These are phyloP conservation scores for Hydroisotoma schaefferi DNA, from an alignment of 2,888 invertebrate species.

Conservation along the genomic window DNA sequence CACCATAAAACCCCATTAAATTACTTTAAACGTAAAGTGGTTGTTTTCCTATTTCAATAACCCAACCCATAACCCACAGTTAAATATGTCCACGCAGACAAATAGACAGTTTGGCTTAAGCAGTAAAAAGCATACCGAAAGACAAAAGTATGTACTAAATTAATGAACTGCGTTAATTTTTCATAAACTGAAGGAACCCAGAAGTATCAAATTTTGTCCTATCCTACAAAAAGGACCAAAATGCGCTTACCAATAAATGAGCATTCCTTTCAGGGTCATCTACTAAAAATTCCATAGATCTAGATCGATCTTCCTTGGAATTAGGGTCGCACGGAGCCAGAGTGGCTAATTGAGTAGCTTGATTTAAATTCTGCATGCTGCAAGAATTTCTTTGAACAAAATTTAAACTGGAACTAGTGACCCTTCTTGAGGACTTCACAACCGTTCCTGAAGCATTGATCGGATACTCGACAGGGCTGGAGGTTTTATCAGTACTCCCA, in stretches of 20 bases:
- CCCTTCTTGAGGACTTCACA: conserved; percentile 4
- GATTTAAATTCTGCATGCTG: conserved; percentile 28
- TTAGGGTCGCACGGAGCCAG: conserved; percentile 23
- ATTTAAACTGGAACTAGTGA: not conserved
- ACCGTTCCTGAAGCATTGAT: not conserved
- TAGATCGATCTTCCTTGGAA: conserved; percentile 55
- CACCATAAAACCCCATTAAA: too few species aligned
- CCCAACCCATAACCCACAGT: too few species aligned
- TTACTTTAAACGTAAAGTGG: too few species aligned
- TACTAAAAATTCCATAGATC: conserved; percentile 92
- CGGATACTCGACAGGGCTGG: not conserved
- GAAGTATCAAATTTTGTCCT: not conserved
- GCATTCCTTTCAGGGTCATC: conserved; percentile 66
- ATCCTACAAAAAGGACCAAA: too few species aligned
- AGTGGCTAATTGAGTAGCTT: conserved; percentile 20
- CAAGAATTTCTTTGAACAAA: conserved; percentile 22
- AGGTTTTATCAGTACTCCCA: not conserved
- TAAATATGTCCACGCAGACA: too few species aligned
- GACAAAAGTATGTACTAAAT: too few species aligned
- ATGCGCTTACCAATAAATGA: conserved; percentile 41
- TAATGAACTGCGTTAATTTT: not conserved
- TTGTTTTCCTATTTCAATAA: too few species aligned
- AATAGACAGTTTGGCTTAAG: too few species aligned
- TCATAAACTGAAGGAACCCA: not conserved
- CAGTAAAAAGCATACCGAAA: too few species aligned